Conservation (phyloP, 2,113 vertebrate genomes). For the Ammodytes dubius region DNA sequence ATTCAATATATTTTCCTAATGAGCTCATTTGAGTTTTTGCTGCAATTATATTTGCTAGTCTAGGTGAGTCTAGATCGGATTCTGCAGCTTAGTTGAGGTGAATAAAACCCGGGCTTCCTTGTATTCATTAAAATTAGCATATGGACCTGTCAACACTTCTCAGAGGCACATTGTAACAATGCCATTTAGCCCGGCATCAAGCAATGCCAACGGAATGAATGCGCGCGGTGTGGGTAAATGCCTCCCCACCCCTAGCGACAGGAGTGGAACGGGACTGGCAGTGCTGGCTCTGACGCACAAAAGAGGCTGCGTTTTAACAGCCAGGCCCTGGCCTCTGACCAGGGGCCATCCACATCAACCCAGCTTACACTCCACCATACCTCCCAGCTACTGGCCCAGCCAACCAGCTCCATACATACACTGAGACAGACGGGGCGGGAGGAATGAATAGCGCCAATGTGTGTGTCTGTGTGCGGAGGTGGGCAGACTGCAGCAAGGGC, state of each 20-base stretch:
- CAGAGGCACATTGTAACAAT: conserved; percentile 95
- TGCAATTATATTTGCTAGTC: conserved; percentile 81
- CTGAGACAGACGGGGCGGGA: conserved; percentile 46
- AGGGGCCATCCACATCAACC: conserved; percentile 84
- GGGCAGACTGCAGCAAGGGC: neutral
- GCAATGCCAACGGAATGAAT: conserved; percentile 95
- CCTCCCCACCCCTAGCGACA: conserved; percentile 88
- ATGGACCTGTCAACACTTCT: conserved; percentile 99
- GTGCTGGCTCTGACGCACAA: conserved; percentile 84
- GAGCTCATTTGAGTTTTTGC: conserved; percentile 91
- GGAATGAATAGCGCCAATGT: conserved; percentile 26
- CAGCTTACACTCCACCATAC: conserved; percentile 80
- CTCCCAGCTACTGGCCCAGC: conserved; percentile 77
- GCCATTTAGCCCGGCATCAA: conserved; percentile 98
- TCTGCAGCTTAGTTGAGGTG: conserved; percentile 90
- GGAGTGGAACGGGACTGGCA: conserved; percentile 85
- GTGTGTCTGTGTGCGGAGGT: neutral
- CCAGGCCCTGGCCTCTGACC: conserved; percentile 84
- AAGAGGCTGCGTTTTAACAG: conserved; percentile 82
- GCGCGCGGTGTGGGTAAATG: conserved; percentile 89
- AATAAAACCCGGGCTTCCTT: conserved; percentile 87
- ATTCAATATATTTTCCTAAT: conserved; percentile 96
- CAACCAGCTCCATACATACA: conserved; percentile 53
- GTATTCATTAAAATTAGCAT: conserved; percentile 99
- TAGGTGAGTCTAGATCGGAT: conserved; percentile 88